Evolutionary conservation across 2,113 vertebrate species (phyloP).

Genomic region (Cacatua alba): DNA sequence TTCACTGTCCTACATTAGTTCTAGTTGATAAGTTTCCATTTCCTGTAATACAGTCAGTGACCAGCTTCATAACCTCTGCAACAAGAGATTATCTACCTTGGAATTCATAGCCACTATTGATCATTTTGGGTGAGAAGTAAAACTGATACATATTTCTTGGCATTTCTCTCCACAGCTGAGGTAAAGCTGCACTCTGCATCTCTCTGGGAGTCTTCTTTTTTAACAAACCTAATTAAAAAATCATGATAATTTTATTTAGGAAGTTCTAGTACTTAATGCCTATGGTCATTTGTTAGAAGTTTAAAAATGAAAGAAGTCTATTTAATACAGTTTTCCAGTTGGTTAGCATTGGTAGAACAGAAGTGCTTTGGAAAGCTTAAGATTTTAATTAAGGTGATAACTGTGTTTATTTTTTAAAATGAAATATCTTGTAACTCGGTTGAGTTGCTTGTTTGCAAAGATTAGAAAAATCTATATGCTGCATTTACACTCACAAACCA

Average conservation of each 20-base stretch:
- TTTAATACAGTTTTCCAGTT: not conserved
- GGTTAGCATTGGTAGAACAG: not conserved
- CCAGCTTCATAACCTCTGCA: not conserved
- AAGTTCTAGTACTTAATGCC: not conserved
- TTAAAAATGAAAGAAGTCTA: not conserved
- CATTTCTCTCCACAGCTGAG: not conserved
- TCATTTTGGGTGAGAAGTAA: not conserved
- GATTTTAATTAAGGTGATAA: slow-evolving; percentile 58
- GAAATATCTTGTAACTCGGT: slow-evolving; percentile 21
- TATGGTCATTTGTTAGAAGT: not conserved
- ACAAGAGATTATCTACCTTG: not conserved
- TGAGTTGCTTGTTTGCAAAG: slow-evolving; percentile 52
- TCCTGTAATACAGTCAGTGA: not conserved
- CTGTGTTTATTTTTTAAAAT: slow-evolving; percentile 45
- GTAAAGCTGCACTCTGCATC: not conserved
- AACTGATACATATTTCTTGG: not conserved
- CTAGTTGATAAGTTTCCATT: not conserved
- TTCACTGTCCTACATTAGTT: not conserved
- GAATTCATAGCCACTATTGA: not conserved
- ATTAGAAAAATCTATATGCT: slow-evolving; percentile 25
- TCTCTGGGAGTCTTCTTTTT: not conserved
- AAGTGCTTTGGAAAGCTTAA: slow-evolving; percentile 1
- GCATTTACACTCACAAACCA: slow-evolving; percentile 20
- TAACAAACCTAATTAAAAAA: not conserved
- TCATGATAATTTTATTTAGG: not conserved